Conservation (phyloP, 35 echinoderm and acorn worm genomes). For the Ophioderma brevispina region DNA sequence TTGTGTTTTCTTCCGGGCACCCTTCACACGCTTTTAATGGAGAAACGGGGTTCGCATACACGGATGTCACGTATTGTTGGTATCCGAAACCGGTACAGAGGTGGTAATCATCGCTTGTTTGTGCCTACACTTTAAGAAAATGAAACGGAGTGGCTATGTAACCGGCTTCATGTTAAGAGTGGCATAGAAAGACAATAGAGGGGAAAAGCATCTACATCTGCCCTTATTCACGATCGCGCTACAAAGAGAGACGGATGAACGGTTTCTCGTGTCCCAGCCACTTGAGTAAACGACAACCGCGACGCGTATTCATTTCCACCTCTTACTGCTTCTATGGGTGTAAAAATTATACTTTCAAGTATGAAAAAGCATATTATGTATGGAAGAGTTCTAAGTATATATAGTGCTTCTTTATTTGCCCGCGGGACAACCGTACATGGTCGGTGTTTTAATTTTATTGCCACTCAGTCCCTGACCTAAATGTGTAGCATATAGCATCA, state of each 20-base stretch:
- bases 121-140: slow-evolving; percentile 6
- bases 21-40: slow-evolving; percentile 9
- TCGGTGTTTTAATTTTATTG: background rate
- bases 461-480: slow-evolving; percentile 3
- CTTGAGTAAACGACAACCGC: slow-evolving; percentile 4
- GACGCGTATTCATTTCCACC: background rate
- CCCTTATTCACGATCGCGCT: slow-evolving; percentile 4
- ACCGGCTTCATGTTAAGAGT: background rate
- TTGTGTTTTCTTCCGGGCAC: background rate
- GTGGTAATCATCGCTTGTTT: slow-evolving; percentile 5
- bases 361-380: background rate
- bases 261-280: slow-evolving; percentile 2
- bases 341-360: slow-evolving; percentile 5
- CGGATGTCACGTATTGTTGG: background rate
- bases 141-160: slow-evolving; percentile 3
- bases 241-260: background rate
- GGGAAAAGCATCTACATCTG: slow-evolving; percentile 9
- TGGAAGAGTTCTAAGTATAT: background rate
- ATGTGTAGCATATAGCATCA: slow-evolving; percentile 9
- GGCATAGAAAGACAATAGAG: background rate
- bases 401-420: slow-evolving; percentile 4
- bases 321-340: background rate
- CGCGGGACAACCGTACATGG: background rate
- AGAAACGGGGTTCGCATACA: background rate
- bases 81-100: background rate